Conservation (phyloP, 92 coral and sea anemone genomes). For the Umimayanthus kanabou region DNA sequence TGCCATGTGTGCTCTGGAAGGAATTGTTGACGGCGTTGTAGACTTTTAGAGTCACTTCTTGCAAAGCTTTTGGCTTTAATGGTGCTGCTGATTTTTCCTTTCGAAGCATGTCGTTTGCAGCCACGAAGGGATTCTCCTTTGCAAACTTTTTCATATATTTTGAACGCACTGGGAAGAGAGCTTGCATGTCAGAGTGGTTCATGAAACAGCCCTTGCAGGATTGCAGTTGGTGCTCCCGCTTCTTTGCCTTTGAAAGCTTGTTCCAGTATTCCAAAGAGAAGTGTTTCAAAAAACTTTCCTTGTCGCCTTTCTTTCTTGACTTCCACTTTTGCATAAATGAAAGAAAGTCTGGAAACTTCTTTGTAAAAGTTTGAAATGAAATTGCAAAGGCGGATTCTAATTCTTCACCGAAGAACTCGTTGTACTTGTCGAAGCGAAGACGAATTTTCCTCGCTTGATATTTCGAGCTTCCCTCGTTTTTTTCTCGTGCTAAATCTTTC, state of each 20-base stretch:
- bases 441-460: constrained; percentile 7
- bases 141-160: constrained; percentile 15
- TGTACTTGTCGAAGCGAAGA: constrained; percentile 27
- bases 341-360: constrained; percentile 17
- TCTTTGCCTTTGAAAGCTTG: constrained; percentile 16
- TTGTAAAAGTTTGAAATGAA: constrained; percentile 18
- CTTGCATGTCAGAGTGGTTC: constrained; percentile 9
- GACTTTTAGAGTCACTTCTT: constrained; percentile 23
- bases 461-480: constrained; percentile 28
- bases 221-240: constrained; percentile 25
- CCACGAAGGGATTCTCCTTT: constrained; percentile 12
- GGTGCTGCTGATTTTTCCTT: neutral
- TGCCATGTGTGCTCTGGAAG: constrained; percentile 10
- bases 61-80: constrained; percentile 3
- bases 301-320: constrained; percentile 22
- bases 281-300: constrained; percentile 14
- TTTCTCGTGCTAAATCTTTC: constrained; percentile 12
- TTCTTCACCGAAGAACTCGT: constrained; percentile 33
- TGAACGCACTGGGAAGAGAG: constrained; percentile 20
- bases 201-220: constrained; percentile 22
- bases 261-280: constrained; percentile 24
- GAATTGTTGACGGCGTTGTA: constrained; percentile 14
- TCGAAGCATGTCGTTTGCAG: constrained; percentile 8
- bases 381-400: constrained; percentile 14
- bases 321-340: constrained; percentile 21